phyloP scores from a whole-genome alignment of 2,888 invertebrate species.

The Eremobia ochroleuca region DNA sequence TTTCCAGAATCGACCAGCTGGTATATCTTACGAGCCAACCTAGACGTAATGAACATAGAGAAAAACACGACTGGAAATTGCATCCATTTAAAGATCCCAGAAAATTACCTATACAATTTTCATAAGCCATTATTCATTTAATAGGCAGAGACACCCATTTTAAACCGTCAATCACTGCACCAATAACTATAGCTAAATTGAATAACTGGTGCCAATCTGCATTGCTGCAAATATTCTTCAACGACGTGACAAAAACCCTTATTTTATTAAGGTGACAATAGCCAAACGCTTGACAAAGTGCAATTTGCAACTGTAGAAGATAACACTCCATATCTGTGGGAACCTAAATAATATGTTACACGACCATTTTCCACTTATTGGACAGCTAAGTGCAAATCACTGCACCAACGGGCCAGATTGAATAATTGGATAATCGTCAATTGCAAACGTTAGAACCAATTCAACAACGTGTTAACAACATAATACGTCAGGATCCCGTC shows the following conservation, averaged over 20 bases:
- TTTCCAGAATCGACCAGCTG: too few relatives aligned
- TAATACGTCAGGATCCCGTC: constrained; percentile 28
- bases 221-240: constrained; percentile 23
- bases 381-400: constrained; percentile 55
- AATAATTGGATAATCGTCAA: constrained; percentile 53
- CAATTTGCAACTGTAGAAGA: constrained; percentile 35
- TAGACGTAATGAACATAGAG: background rate
- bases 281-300: constrained; percentile 13
- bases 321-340: constrained; percentile 9
- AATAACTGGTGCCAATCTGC: constrained; percentile 12
- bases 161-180: constrained; percentile 1
- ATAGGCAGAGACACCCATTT: constrained; percentile 7
- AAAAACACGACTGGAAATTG: background rate
- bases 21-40: background rate
- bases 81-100: constrained; percentile 1
- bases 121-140: background rate
- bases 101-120: background rate
- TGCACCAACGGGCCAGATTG: constrained; percentile 56
- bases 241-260: constrained; percentile 20
- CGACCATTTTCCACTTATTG: constrained; percentile 38
- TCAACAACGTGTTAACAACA: constrained; percentile 44
- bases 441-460: constrained; percentile 47
- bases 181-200: constrained; percentile 9
- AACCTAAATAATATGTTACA: constrained; percentile 27
- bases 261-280: constrained; percentile 19